phyloP scores from a whole-genome alignment of 2,888 invertebrate genomes.

The Seira ritae region DNA sequence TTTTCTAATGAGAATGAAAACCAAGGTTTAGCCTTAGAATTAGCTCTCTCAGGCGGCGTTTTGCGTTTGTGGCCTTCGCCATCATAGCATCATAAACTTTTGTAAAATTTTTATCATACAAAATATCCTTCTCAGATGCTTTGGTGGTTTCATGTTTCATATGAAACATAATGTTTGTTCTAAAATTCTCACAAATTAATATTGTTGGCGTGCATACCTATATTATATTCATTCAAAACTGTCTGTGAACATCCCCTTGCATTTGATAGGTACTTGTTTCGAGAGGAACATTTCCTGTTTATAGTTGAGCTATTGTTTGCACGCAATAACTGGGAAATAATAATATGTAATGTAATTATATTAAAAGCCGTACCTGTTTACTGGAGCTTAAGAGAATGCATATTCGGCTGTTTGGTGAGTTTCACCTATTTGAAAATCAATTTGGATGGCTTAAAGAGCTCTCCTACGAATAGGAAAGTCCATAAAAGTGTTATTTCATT shows the following conservation, averaged over 20 bases:
- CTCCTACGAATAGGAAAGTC: conserved; percentile 30
- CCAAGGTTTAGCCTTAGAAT: too few relatives aligned
- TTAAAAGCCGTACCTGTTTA: too few relatives aligned
- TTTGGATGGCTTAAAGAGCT: conserved; percentile 21
- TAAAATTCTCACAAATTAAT: background rate
- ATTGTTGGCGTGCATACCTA: too few relatives aligned
- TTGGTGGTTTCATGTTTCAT: conserved; percentile 30
- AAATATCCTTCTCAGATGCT: background rate
- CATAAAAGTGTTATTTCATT: conserved; percentile 37
- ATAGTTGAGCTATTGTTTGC: conserved; percentile 34
- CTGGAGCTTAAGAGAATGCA: too few relatives aligned
- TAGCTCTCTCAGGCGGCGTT: too few relatives aligned
- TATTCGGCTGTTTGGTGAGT: background rate
- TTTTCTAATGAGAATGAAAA: too few relatives aligned
- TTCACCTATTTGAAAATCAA: conserved; percentile 20
- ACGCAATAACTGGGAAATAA: background rate
- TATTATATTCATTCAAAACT: too few relatives aligned
- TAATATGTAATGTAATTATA: background rate
- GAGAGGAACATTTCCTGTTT: conserved; percentile 26
- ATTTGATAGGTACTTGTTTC: conserved; percentile 22
- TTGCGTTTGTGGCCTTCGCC: too few relatives aligned
- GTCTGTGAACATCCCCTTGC: conserved; percentile 20
- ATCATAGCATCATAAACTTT: too few relatives aligned
- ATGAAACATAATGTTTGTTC: background rate
- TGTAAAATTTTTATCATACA: conserved; percentile 23